phyloP scores from a whole-genome alignment of 2,888 invertebrate species.

The Crepidodera aurea region DNA sequence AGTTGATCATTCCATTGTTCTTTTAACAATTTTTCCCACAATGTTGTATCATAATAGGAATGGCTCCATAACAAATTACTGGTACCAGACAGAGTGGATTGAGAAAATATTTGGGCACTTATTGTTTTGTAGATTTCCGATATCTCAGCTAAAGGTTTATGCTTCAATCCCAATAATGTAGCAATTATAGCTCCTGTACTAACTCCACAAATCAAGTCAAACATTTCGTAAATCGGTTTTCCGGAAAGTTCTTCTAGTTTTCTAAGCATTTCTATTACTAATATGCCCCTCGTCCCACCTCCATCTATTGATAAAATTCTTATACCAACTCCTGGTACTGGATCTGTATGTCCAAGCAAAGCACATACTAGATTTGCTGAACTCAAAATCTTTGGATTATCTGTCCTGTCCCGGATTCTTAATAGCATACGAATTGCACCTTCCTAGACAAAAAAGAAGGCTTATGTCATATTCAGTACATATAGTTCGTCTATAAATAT shows the following conservation, averaged over 20 bases:
- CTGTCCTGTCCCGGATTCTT: constrained; percentile 62
- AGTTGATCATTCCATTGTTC: constrained; percentile 69
- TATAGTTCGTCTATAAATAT: background rate
- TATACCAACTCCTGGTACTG: constrained; percentile 76
- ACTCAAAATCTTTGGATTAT: constrained; percentile 55
- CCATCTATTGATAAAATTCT: constrained; percentile 88
- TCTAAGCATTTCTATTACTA: constrained; percentile 83
- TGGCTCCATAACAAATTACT: constrained; percentile 84
- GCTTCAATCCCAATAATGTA: constrained; percentile 70
- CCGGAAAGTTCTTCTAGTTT: constrained; percentile 78
- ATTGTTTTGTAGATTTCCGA: constrained; percentile 68
- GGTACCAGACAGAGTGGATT: constrained; percentile 73
- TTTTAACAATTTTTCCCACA: constrained; percentile 82
- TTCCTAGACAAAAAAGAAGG: constrained; percentile 63
- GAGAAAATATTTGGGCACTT: constrained; percentile 72
- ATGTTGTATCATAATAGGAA: constrained; percentile 85
- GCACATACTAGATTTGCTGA: constrained; percentile 67
- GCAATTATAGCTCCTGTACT: constrained; percentile 82
- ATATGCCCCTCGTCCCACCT: constrained; percentile 87
- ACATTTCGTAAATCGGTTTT: constrained; percentile 75
- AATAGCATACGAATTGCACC: constrained; percentile 74
- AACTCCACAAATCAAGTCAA: constrained; percentile 87
- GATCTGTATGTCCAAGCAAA: constrained; percentile 74
- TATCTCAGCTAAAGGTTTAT: constrained; percentile 68
- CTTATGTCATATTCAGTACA: background rate